A percentile compares a stretch with the other conserved stretches of the same genome.
phyloP scores from a whole-genome alignment of 1,140 invertebrate species.

The Paraescarpia echinospica region DNA sequence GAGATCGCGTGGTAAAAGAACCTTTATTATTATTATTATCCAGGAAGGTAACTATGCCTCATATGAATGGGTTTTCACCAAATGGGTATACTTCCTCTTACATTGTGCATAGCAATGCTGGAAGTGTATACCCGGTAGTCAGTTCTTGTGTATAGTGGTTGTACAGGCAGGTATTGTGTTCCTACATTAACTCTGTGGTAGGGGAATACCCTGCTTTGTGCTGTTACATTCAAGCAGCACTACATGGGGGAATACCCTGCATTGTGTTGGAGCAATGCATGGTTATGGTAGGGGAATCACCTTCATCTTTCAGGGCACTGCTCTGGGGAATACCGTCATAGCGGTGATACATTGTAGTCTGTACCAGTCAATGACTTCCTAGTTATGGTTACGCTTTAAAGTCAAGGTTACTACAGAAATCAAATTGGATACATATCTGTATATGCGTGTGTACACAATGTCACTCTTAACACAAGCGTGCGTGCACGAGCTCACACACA shows the following conservation, averaged over 20 bases:
- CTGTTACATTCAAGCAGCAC: neutral
- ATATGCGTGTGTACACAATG: too few species aligned
- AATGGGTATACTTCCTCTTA: neutral
- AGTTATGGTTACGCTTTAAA: neutral
- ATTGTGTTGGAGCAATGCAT: neutral
- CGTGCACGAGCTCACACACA: too few species aligned
- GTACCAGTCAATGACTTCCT: neutral
- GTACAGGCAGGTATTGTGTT: neutral
- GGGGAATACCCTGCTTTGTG: neutral
- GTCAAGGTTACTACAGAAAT: neutral
- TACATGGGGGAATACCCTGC: neutral
- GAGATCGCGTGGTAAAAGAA: too few species aligned
- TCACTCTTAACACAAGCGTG: too few species aligned
- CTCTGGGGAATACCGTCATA: neutral
- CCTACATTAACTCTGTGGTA: neutral
- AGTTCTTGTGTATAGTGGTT: neutral
- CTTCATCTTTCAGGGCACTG: neutral
- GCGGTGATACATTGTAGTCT: too few species aligned
- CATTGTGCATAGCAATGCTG: neutral
- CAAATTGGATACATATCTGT: too few species aligned
- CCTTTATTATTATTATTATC: too few species aligned
- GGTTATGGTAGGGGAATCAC: neutral
- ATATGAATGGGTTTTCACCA: neutral
- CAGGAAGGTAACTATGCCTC: neutral
- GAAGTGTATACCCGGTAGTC: neutral